Evolutionary conservation across 2,113 vertebrate genomes (phyloP), one percentile per base, ranked within the genome.

Genomic region (Hyperoodon ampullatus): DNA sequence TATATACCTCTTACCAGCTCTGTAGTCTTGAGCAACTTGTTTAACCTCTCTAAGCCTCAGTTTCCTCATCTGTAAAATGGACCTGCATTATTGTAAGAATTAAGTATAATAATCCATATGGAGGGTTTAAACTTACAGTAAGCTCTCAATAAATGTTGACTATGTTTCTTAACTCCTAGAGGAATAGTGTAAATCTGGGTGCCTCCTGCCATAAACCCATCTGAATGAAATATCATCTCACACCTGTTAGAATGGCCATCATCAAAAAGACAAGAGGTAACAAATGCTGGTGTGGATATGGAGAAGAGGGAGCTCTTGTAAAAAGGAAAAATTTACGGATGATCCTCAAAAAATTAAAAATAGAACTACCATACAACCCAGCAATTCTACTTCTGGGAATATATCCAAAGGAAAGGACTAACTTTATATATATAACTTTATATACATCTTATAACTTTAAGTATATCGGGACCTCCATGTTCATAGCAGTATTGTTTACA

Each of bases 101-200:
- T 60, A 94, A 96, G 94, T 95, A 86, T 95, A 92, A 90, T 71
- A 82, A 68, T 53, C 23, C 55, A 53, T 4, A 60, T 44, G 7
- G 47, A 85, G 53, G 35, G 28, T 30, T 88, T 78, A 44, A 80
- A 78, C n/a, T 28, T 61, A 82, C 1, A 65, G 65, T 50, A 60
- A 88, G 5, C 1, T 30, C 5, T 93, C 66, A 77, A 72, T 80
- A 94, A 65, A 21, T 19, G 26, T 70, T 88, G 78, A 18, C 8
- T n/a, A 5, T 35, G 47, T 75, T 86, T 88, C 58, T 68, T 53
- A 91, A 80, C 75, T 83, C 23, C 28, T 65, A 8, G 42, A 86
- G 42, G 63, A 90, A 93, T 14, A 70, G 16, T 23, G 1, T n/a
- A 35, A 60, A 70, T 61, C 68, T 33, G n/a, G 39, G 28, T 66